These are phyloP conservation scores for Frankliniella fusca DNA, from an alignment of 2,888 invertebrate genomes.

Conservation along the genomic window DNA sequence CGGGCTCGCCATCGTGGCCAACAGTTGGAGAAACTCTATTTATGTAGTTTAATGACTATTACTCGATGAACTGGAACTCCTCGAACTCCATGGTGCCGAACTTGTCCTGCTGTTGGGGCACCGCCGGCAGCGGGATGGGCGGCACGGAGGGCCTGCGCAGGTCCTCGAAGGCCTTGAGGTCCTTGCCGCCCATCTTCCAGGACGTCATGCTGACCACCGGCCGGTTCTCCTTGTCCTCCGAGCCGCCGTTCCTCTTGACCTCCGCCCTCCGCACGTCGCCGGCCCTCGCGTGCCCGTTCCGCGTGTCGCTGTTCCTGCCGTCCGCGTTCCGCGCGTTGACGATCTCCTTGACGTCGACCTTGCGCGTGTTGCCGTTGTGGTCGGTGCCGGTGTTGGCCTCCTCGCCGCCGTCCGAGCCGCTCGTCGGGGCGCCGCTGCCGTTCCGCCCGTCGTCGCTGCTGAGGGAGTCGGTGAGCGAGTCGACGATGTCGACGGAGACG, in stretches of 20 bases:
- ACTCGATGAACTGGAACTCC: slow-evolving; percentile 18
- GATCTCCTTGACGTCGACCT: neutral
- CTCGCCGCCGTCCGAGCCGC: neutral
- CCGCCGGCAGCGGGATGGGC: neutral
- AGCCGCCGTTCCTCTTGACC: neutral
- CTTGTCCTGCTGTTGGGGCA: neutral
- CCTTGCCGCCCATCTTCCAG: slow-evolving; percentile 9
- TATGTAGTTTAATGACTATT: neutral
- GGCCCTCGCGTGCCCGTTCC: neutral
- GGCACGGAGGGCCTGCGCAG: neutral
- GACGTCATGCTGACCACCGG: neutral
- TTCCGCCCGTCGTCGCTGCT: neutral
- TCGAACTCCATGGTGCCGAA: slow-evolving; percentile 13
- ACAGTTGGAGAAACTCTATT: neutral
- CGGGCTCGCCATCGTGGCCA: neutral
- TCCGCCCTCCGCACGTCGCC: neutral
- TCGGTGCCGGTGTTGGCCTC: neutral
- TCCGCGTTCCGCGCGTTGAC: too few species aligned
- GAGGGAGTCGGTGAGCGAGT: neutral
- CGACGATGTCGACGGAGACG: neutral
- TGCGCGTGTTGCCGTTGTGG: neutral
- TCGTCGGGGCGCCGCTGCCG: neutral
- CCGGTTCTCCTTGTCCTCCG: slow-evolving; percentile 16
- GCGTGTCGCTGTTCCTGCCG: too few species aligned
- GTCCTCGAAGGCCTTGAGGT: neutral